Evolutionary conservation across 2,113 vertebrate genomes (phyloP).

Genomic region (Oncorhynchus kisutch): DNA sequence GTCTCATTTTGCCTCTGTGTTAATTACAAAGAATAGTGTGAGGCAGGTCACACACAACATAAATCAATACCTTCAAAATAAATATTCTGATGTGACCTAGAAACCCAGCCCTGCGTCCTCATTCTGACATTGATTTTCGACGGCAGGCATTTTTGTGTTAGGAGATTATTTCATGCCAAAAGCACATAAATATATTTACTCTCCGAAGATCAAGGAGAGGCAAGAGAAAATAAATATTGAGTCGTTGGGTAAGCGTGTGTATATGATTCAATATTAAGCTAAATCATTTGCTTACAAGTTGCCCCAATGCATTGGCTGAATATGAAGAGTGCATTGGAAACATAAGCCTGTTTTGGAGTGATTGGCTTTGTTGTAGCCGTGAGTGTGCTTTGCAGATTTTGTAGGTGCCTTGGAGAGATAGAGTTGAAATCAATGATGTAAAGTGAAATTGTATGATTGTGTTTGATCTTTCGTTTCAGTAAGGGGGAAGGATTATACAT

Average conservation of each 20-base stretch:
- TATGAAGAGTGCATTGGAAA: not conserved
- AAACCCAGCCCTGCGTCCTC: slow-evolving; percentile 60
- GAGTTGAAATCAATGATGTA: not conserved
- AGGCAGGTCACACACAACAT: slow-evolving; percentile 69
- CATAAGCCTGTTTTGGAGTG: not conserved
- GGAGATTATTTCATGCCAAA: slow-evolving; percentile 53
- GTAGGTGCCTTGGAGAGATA: not conserved
- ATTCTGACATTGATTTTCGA: slow-evolving; percentile 78
- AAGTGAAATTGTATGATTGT: not conserved
- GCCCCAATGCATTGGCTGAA: slow-evolving; percentile 56
- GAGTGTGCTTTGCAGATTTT: not conserved
- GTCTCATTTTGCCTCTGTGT: slow-evolving; percentile 63
- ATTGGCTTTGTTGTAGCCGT: not conserved
- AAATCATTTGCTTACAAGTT: slow-evolving; percentile 29
- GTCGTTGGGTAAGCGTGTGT: slow-evolving; percentile 66
- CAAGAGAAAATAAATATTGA: slow-evolving; percentile 70
- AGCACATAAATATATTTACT: slow-evolving; percentile 69
- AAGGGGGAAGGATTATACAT: not conserved
- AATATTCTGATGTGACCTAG: slow-evolving; percentile 80
- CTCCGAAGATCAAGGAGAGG: slow-evolving; percentile 57
- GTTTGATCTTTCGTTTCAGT: too few species aligned
- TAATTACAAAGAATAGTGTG: slow-evolving; percentile 76
- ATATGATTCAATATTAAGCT: slow-evolving; percentile 70
- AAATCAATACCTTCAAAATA: slow-evolving; percentile 77
- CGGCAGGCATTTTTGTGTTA: slow-evolving; percentile 61